phyloP scores from a whole-genome alignment of 2,888 invertebrate species.

The Patella ulyssiponensis region DNA sequence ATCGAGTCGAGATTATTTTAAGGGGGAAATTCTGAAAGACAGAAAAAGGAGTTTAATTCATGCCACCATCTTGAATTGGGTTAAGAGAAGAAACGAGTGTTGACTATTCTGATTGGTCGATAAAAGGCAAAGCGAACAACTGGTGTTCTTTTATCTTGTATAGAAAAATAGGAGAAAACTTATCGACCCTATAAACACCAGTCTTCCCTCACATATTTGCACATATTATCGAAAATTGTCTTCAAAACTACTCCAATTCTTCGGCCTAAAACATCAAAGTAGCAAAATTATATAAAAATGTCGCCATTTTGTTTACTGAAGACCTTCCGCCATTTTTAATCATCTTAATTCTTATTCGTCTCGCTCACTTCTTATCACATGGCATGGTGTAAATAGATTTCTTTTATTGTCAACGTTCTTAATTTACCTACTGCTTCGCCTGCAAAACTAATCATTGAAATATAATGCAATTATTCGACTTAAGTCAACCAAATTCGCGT shows the following conservation, averaged over 20 bases:
- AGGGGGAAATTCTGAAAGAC: no score
- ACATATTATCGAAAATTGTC: conserved; percentile 3
- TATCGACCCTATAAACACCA: neutral
- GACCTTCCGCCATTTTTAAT: conserved; percentile 2
- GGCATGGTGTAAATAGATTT: neutral
- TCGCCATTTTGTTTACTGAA: conserved; percentile 1
- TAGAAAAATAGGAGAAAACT: neutral
- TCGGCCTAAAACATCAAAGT: neutral
- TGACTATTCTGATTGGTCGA: conserved; percentile 11
- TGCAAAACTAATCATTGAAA: conserved; percentile 7
- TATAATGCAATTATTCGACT: neutral
- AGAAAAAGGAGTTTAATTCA: no score
- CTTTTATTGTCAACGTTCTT: neutral
- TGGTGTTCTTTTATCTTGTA: conserved; percentile 9
- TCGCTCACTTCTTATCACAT: conserved; percentile 3
- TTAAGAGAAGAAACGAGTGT: conserved; percentile 1
- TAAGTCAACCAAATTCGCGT: neutral
- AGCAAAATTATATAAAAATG: neutral
- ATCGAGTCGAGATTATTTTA: no score
- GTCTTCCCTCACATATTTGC: conserved; percentile 3
- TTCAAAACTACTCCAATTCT: neutral
- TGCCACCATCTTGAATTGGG: no score
- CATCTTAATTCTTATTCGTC: conserved; percentile 5
- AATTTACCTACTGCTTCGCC: neutral
- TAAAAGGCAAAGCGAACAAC: neutral